Evolutionary conservation across 2,888 invertebrate species (phyloP).

Genomic region (Brenthis hecate): DNA sequence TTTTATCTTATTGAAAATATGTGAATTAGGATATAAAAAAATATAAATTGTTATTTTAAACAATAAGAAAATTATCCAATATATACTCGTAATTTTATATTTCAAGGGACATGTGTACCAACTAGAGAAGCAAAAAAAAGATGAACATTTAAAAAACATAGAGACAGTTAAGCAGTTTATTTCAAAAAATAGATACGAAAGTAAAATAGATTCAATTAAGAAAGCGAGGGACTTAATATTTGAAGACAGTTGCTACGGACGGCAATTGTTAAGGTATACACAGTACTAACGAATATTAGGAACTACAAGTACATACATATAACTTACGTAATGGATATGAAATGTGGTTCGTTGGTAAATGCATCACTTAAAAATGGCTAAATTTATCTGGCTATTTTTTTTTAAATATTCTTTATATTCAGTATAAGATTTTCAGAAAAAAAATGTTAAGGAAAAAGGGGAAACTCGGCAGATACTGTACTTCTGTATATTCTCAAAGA

Average conservation of each 20-base stretch:
- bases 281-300: neutral
- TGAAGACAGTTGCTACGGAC: slow-evolving; percentile 56
- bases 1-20: too few species aligned
- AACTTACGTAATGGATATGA: neutral
- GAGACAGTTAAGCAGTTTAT: slow-evolving; percentile 29
- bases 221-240: slow-evolving; percentile 57
- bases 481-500: neutral
- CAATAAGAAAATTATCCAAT: neutral
- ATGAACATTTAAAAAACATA: slow-evolving; percentile 37
- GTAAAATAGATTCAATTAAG: slow-evolving; percentile 46
- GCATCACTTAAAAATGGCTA: too few species aligned
- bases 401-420: too few species aligned
- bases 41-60: too few species aligned
- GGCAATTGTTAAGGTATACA: slow-evolving; percentile 54
- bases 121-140: slow-evolving; percentile 45
- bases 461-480: too few species aligned
- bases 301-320: neutral
- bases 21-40: too few species aligned
- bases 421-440: too few species aligned
- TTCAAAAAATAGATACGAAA: slow-evolving; percentile 37
- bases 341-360: too few species aligned
- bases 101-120: slow-evolving; percentile 49
- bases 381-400: too few species aligned
- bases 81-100: neutral
- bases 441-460: too few species aligned